These are phyloP conservation scores for Pseudopipra pipra DNA, from an alignment of 2,113 vertebrate genomes.

Conservation along the genomic window DNA sequence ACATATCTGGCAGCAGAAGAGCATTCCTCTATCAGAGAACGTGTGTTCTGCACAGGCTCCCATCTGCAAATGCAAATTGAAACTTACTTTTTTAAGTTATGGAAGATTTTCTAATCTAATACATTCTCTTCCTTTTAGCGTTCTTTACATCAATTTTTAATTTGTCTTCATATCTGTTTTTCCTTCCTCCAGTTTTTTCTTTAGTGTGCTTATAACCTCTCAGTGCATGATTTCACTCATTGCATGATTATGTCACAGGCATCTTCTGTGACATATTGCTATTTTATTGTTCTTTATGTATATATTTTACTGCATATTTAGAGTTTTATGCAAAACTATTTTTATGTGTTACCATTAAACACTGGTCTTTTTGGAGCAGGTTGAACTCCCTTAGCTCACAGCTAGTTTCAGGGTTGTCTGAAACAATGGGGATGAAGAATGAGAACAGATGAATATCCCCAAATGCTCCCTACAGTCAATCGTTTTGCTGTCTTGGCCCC, in stretches of 20 bases:
- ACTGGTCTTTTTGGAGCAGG: not conserved
- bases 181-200: not conserved
- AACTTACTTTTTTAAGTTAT: not conserved
- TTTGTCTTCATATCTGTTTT: not conserved
- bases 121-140: not conserved
- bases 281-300: not conserved
- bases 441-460: not conserved
- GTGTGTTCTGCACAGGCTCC: not conserved
- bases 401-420: not conserved
- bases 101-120: not conserved
- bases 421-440: not conserved
- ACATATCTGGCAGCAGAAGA: not conserved
- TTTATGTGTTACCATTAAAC: not conserved
- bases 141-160: not conserved
- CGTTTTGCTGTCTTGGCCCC: not conserved
- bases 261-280: not conserved
- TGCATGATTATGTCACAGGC: not conserved
- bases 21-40: not conserved
- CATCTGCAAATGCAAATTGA: not conserved
- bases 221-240: not conserved
- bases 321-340: not conserved
- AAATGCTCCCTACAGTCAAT: not conserved
- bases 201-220: not conserved
- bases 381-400: not conserved
- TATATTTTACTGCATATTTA: not conserved